These are phyloP conservation scores for Tortrix viridana DNA, from an alignment of 2,888 invertebrate genomes.

Conservation along the genomic window DNA sequence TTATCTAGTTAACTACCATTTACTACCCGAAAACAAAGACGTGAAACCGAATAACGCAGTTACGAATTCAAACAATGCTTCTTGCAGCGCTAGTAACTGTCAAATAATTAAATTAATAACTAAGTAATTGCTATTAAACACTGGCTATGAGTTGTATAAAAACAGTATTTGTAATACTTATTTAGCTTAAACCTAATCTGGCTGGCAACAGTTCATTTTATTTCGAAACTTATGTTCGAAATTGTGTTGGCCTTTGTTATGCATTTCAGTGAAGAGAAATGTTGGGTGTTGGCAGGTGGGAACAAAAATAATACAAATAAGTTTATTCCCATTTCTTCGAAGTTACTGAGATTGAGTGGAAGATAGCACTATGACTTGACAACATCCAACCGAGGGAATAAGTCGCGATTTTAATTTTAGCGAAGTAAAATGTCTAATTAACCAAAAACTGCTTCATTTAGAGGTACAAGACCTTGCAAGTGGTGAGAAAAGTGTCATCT, in stretches of 20 bases:
- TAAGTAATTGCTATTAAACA: neutral
- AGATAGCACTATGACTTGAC: too few relatives aligned
- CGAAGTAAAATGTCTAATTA: neutral
- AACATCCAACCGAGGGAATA: too few relatives aligned
- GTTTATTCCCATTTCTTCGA: too few relatives aligned
- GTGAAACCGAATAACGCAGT: neutral
- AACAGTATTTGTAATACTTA: slow-evolving; percentile 1
- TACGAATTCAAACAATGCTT: neutral
- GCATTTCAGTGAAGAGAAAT: too few relatives aligned
- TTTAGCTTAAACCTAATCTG: neutral
- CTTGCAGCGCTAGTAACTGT: neutral
- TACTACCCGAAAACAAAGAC: neutral
- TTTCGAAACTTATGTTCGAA: too few relatives aligned
- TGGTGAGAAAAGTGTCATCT: slow-evolving; percentile 47
- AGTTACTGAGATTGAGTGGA: too few relatives aligned
- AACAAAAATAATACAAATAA: too few relatives aligned
- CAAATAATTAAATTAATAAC: neutral
- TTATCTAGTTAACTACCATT: neutral
- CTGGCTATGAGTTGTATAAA: neutral
- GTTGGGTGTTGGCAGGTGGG: too few relatives aligned
- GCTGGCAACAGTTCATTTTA: too few relatives aligned
- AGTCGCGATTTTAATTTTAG: neutral
- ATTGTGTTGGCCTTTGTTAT: too few relatives aligned
- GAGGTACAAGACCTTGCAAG: slow-evolving; percentile 36
- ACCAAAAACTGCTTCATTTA: neutral